Evolutionary conservation across 2,797 vertebrate species (phyloP).

Genomic region (Eutrigla gurnardus): DNA sequence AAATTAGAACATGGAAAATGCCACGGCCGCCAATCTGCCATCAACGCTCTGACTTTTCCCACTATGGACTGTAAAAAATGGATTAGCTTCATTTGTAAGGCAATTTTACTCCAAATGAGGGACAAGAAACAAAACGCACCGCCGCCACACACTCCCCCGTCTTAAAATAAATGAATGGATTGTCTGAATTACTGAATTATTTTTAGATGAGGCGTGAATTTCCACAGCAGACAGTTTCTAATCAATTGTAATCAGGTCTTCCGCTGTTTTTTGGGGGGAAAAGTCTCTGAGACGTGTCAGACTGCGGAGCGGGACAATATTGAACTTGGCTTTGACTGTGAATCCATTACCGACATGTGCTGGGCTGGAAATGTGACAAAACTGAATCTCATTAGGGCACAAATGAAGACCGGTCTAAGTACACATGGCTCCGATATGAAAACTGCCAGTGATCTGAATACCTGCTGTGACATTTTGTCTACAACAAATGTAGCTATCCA

Average conservation of each 20-base stretch:
- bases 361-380: conserved; percentile 69
- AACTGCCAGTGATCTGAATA: conserved; percentile 48
- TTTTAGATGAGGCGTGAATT: conserved; percentile 75
- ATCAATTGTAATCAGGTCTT: conserved; percentile 84
- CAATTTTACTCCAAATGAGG: conserved; percentile 72
- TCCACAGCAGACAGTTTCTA: conserved; percentile 71
- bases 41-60: conserved; percentile 47
- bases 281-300: conserved; percentile 55
- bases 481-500: conserved; percentile 9
- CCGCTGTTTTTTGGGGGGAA: conserved; percentile 54
- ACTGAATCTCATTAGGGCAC: conserved; percentile 61
- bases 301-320: conserved; percentile 41
- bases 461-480: conserved; percentile 30
- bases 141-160: conserved; percentile 16
- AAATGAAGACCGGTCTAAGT: conserved; percentile 43
- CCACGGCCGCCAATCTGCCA: conserved; percentile 33
- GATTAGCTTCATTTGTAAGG: conserved; percentile 78
- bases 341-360: conserved; percentile 65
- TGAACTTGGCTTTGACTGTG: conserved; percentile 57
- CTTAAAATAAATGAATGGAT: conserved; percentile 58
- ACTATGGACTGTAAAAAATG: conserved; percentile 69
- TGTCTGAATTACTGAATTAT: conserved; percentile 75
- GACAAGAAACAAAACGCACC: conserved; percentile 57
- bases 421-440: conserved; percentile 24
- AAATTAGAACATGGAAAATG: conserved; percentile 46